Evolutionary conservation across 2,888 invertebrate species (phyloP).

Genomic region (Diploptera punctata): DNA sequence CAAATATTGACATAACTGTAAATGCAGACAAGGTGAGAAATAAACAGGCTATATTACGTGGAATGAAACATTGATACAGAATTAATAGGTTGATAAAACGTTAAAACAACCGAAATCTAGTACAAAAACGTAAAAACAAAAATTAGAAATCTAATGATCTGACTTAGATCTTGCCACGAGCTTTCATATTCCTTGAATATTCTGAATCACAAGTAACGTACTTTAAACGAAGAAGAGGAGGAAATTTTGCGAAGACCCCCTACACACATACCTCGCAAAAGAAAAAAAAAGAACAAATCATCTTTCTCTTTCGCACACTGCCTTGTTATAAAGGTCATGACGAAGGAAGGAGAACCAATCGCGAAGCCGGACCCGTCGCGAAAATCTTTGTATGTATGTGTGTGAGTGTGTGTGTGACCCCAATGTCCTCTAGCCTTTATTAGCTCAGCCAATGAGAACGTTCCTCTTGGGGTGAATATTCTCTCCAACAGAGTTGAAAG

Average conservation of each 20-base stretch:
- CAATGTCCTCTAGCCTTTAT: constrained; percentile 44
- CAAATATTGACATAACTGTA: no score
- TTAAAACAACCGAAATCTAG: no score
- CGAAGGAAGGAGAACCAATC: constrained; percentile 24
- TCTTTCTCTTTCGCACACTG: constrained; percentile 1
- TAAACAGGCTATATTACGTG: no score
- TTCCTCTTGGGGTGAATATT: constrained; percentile 36
- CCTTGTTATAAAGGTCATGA: constrained; percentile 31
- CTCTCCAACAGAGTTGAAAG: constrained; percentile 18
- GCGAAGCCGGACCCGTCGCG: constrained; percentile 8
- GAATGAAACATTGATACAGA: no score
- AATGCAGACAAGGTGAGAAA: no score
- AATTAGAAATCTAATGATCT: no score
- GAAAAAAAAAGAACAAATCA: constrained; percentile 4
- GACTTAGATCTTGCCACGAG: no score
- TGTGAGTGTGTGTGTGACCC: constrained; percentile 41
- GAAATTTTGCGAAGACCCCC: constrained; percentile 7
- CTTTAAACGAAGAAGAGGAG: neutral
- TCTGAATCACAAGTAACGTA: neutral
- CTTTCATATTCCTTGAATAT: no score
- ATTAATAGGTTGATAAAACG: no score
- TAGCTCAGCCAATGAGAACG: constrained; percentile 42
- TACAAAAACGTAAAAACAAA: no score
- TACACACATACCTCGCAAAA: constrained; percentile 14
- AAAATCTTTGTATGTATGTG: constrained; percentile 9